These are phyloP conservation scores for Tokudaia tokunoshimensis DNA, from an alignment of 2,797 vertebrate genomes.

Conservation along the genomic window DNA sequence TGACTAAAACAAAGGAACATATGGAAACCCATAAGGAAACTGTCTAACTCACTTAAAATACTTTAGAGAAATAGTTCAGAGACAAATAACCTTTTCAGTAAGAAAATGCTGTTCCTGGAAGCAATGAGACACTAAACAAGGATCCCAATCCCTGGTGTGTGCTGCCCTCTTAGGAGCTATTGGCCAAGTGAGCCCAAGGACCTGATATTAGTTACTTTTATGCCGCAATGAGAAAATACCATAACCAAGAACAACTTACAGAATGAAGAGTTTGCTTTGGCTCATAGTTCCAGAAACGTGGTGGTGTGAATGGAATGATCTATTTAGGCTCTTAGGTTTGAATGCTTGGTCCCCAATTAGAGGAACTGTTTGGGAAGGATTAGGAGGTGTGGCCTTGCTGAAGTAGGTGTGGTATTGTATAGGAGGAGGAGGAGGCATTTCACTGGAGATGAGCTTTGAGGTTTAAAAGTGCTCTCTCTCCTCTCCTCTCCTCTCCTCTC, in stretches of 20 bases:
- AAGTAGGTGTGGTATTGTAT: neutral
- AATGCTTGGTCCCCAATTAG: neutral
- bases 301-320: neutral
- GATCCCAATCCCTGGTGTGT: neutral
- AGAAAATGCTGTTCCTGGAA: neutral
- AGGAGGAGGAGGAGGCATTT: neutral
- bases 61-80: neutral
- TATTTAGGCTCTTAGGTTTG: neutral
- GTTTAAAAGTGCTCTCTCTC: neutral
- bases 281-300: neutral
- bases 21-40: neutral
- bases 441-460: neutral
- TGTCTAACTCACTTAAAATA: neutral
- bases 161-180: neutral
- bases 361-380: neutral
- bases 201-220: neutral
- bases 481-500: neutral
- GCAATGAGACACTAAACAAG: neutral
- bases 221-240: neutral
- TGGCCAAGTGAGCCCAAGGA: neutral
- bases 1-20: neutral
- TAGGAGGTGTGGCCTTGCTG: neutral
- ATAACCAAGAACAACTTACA: neutral
- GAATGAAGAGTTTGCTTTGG: neutral
- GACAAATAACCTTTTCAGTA: neutral